These are phyloP conservation scores for Pseudomyrmex pallidus DNA, from an alignment of 1,140 invertebrate species.

Conservation along the genomic window DNA sequence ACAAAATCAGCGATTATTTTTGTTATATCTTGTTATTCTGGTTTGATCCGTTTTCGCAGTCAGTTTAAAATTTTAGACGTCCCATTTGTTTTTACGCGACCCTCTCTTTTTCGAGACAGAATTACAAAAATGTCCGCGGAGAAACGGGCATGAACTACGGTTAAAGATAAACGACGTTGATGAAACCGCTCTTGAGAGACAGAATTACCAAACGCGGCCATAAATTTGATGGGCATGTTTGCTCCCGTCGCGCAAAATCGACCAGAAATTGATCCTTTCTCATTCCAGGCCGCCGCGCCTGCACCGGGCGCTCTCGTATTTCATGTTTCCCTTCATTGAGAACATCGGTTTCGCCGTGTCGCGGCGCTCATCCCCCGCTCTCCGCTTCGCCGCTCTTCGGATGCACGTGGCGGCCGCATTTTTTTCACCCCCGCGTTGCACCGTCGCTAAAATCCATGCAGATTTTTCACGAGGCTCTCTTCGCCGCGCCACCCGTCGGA, in stretches of 20 bases:
- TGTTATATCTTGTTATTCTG: no score
- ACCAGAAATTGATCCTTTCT: constrained; percentile 61
- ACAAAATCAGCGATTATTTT: background rate
- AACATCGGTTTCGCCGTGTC: constrained; percentile 62
- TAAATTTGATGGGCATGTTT: constrained; percentile 57
- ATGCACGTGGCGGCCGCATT: constrained; percentile 76
- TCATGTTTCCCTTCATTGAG: constrained; percentile 63
- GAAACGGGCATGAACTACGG: background rate
- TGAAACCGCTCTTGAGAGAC: constrained; percentile 43
- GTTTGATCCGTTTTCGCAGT: no score
- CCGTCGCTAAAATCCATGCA: constrained; percentile 74
- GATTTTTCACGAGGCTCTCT: constrained; percentile 79
- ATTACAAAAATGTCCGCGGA: no score
- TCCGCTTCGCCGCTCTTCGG: constrained; percentile 31
- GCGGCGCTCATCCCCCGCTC: constrained; percentile 41
- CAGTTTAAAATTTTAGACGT: no score
- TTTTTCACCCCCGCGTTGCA: constrained; percentile 46
- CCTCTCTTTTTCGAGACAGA: background rate
- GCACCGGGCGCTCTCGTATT: constrained; percentile 47
- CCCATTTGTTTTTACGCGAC: no score
- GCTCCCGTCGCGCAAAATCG: constrained; percentile 51
- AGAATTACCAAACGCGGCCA: constrained; percentile 39
- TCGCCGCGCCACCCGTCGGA: constrained; percentile 7
- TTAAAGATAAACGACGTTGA: constrained; percentile 39
- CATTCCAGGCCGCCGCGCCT: constrained; percentile 38